A percentile compares a stretch with the other conserved stretches of the same genome.
Conservation (phyloP, 2,888 invertebrate genomes). For the Physocephala rufipes region DNA sequence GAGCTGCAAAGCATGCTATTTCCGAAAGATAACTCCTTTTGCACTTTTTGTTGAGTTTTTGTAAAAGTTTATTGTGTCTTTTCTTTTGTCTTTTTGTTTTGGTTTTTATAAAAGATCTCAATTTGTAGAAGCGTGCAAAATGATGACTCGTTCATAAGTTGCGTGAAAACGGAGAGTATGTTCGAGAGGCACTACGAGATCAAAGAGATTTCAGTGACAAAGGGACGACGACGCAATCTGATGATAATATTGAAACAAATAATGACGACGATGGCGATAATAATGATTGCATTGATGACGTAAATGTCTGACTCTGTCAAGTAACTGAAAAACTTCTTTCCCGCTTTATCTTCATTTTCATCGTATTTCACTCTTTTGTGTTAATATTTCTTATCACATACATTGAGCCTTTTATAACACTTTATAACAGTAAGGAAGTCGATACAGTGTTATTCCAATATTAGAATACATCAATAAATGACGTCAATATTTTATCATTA, state of each 20-base stretch:
- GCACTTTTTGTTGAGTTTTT: not conserved
- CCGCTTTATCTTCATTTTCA: not conserved
- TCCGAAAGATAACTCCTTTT: not conserved
- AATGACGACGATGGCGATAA: not conserved
- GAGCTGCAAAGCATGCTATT: not conserved
- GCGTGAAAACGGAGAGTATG: conserved; percentile 20
- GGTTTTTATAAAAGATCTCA: not conserved
- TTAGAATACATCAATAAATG: too few species aligned
- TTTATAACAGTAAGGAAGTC: too few species aligned
- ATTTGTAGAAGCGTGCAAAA: conserved; percentile 33
- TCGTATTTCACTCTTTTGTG: not conserved
- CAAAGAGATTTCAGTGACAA: conserved; percentile 33
- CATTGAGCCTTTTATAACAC: too few species aligned
- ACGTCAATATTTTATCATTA: too few species aligned
- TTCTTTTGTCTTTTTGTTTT: conserved; percentile 2
- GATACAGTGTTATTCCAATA: too few species aligned
- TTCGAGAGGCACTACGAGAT: conserved; percentile 30
- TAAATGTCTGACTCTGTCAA: too few species aligned
- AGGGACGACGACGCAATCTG: conserved; percentile 1
- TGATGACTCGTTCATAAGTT: conserved; percentile 31
- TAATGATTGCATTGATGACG: not conserved
- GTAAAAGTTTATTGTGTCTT: not conserved
- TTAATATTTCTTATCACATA: too few species aligned
- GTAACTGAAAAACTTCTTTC: not conserved
- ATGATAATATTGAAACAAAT: not conserved